A percentile compares a stretch with the other conserved stretches of the same genome.
These are phyloP conservation scores for Melipona quadrifasciata DNA, from an alignment of 1,140 invertebrate species.

Conservation along the genomic window DNA sequence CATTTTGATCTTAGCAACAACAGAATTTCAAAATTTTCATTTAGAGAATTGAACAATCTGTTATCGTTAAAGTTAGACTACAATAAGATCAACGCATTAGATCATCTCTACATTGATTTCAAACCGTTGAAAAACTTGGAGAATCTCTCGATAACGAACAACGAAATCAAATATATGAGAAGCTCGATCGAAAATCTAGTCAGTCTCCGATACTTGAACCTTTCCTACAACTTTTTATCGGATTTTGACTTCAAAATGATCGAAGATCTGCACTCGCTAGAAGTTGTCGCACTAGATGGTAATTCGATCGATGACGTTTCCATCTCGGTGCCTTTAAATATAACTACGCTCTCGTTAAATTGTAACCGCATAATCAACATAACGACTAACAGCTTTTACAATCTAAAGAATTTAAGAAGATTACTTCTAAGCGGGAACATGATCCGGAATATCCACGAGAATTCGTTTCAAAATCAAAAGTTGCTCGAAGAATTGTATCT, in stretches of 20 bases:
- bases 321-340: accelerated
- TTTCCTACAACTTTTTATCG: not conserved
- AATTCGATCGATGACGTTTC: not conserved
- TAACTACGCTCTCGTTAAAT: not conserved
- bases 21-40: accelerated
- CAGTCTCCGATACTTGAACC: not conserved
- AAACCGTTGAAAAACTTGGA: not conserved
- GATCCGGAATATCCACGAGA: accelerated
- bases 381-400: accelerated
- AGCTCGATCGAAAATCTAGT: accelerated
- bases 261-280: not conserved
- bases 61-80: not conserved
- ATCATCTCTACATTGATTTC: not conserved
- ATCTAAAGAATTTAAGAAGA: not conserved
- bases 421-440: not conserved
- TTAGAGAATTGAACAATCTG: accelerated
- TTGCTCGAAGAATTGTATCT: not conserved
- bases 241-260: accelerated
- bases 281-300: not conserved
- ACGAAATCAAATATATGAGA: not conserved
- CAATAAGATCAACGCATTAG: not conserved
- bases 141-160: not conserved
- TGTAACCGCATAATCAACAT: not conserved
- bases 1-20: not conserved
- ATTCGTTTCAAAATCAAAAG: not conserved